Conservation (phyloP, 2,797 vertebrate species). For the Ataeniobius toweri region DNA sequence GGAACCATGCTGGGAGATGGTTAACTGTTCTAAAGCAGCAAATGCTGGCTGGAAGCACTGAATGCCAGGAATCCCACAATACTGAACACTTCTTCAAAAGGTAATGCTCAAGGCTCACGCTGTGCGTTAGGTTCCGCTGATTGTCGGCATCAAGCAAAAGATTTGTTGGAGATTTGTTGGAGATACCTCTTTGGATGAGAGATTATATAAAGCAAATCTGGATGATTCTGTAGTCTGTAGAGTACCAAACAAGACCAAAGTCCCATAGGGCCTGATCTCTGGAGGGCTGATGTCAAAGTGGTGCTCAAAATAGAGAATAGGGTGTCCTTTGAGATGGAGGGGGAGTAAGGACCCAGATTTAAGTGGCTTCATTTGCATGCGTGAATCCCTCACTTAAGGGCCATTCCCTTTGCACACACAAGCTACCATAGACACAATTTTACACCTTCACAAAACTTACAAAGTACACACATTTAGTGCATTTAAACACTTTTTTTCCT, state of each 20-base stretch:
- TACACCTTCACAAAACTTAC: constrained; percentile 26
- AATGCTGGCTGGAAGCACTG: constrained; percentile 66
- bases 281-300: constrained; percentile 67
- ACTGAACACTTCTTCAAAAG: constrained; percentile 75
- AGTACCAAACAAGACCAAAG: constrained; percentile 57
- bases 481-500: constrained; percentile 45
- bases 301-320: constrained; percentile 74
- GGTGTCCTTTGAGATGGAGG: constrained; percentile 66
- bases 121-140: constrained; percentile 54
- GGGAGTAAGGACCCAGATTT: constrained; percentile 61
- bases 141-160: constrained; percentile 56
- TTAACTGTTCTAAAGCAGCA: constrained; percentile 70
- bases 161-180: constrained; percentile 75
- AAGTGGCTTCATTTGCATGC: constrained; percentile 77
- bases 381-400: constrained; percentile 69
- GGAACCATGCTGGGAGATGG: constrained; percentile 78
- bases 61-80: constrained; percentile 73
- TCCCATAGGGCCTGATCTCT: constrained; percentile 52
- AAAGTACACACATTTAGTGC: constrained; percentile 42
- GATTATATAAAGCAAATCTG: constrained; percentile 72
- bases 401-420: constrained; percentile 50
- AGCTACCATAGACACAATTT: constrained; percentile 34
- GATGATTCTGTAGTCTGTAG: constrained; percentile 65
- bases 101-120: constrained; percentile 65
- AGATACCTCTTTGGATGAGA: constrained; percentile 62